phyloP scores from a whole-genome alignment of 64 coral and sea anemone species.

The Pocillopora verrucosa region DNA sequence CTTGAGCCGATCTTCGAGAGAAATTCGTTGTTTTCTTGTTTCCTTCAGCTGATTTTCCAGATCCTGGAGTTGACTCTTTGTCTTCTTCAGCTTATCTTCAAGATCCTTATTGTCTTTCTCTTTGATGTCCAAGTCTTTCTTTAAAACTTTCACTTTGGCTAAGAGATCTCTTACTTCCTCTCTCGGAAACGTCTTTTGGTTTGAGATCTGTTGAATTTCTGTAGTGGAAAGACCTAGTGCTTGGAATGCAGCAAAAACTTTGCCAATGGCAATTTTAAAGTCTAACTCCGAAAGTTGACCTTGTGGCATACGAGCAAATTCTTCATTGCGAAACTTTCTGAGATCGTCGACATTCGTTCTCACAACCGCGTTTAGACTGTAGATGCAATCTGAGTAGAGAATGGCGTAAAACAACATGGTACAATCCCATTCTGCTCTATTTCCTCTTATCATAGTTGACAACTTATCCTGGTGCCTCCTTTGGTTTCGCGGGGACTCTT shows the following conservation, averaged over 20 bases:
- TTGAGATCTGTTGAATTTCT: constrained; percentile 40
- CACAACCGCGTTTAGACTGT: not conserved
- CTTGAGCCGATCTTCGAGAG: not conserved
- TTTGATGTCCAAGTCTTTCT: constrained; percentile 16
- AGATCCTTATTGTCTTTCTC: too few relatives aligned
- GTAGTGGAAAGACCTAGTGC: constrained; percentile 14
- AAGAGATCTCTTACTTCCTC: constrained; percentile 28
- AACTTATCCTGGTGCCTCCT: not conserved
- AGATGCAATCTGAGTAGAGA: constrained; percentile 36
- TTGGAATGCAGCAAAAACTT: constrained; percentile 22
- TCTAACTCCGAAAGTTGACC: constrained; percentile 24
- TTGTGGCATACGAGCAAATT: constrained; percentile 34
- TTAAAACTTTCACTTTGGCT: constrained; percentile 29
- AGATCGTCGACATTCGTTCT: constrained; percentile 26
- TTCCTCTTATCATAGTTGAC: constrained; percentile 10
- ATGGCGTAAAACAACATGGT: constrained; percentile 36
- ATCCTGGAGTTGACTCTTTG: not conserved
- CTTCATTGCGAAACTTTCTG: constrained; percentile 43
- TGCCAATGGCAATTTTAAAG: constrained; percentile 11
- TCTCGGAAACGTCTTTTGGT: constrained; percentile 53
- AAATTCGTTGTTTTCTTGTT: not conserved
- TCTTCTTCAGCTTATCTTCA: too few relatives aligned
- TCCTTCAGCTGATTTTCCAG: too few relatives aligned
- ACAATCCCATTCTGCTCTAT: constrained; percentile 45
- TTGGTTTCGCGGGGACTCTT: constrained; percentile 22